Evolutionary conservation across 2,797 vertebrate genomes (phyloP).

Genomic region (Meriones psammophilus): DNA sequence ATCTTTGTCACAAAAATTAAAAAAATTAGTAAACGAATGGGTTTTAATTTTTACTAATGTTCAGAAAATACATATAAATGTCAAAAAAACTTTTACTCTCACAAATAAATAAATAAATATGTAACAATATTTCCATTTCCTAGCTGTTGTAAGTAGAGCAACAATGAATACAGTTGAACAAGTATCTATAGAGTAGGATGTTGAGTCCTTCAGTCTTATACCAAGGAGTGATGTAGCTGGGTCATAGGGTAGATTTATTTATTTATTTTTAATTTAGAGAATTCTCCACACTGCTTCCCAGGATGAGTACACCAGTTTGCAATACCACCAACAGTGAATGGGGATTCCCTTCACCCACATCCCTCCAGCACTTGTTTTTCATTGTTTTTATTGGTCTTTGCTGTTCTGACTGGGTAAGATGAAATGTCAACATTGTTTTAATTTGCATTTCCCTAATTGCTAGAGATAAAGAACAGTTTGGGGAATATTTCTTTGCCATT

Average conservation of each 20-base stretch:
- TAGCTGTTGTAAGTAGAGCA: neutral
- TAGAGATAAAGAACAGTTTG: neutral
- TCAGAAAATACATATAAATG: conserved; percentile 60
- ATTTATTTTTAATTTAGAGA: neutral
- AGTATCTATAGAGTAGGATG: neutral
- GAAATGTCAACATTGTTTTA: neutral
- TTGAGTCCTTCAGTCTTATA: too few relatives aligned
- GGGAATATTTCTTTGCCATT: neutral
- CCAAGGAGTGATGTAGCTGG: neutral
- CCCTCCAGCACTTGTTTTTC: too few relatives aligned
- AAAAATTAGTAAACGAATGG: conserved; percentile 54
- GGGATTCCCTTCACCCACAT: neutral
- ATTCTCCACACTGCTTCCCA: neutral
- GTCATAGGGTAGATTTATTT: neutral
- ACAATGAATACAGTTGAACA: neutral
- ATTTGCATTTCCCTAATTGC: neutral
- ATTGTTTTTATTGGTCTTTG: neutral
- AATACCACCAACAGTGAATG: neutral
- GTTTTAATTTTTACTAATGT: conserved; percentile 30
- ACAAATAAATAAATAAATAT: neutral
- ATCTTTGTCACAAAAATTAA: conserved; percentile 64
- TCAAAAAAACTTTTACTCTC: conserved; percentile 85
- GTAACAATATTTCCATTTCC: neutral
- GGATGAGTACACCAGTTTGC: neutral
- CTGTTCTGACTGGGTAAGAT: neutral